Evolutionary conservation across 2,113 vertebrate species (phyloP).

Genomic region (Cariama cristata): DNA sequence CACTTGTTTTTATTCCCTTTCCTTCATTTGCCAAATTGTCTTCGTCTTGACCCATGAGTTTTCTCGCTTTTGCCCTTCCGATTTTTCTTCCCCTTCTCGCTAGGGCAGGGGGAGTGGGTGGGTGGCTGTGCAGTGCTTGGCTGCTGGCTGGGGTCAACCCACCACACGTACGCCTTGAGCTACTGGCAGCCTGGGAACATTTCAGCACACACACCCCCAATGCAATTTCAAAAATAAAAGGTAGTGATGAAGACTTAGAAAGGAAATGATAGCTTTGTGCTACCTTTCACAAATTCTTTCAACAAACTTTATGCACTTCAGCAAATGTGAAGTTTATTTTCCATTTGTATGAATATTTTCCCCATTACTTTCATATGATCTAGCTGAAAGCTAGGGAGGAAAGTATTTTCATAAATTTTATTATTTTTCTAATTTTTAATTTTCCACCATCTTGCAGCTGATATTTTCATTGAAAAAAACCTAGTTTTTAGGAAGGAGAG

Average conservation of each 20-base stretch:
- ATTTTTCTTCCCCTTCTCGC: fast-evolving
- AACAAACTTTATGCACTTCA: not conserved
- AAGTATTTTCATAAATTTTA: not conserved
- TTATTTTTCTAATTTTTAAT: not conserved
- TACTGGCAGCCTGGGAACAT: no score
- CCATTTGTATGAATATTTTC: not conserved
- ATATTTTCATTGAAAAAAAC: not conserved
- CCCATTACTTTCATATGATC: not conserved
- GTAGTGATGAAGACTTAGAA: not conserved
- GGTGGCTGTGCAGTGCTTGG: not conserved
- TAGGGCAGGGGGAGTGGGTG: no score
- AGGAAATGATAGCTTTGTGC: not conserved
- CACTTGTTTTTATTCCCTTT: not conserved
- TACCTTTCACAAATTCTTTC: not conserved
- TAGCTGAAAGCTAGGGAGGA: not conserved
- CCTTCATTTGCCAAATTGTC: not conserved
- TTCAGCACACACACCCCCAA: not conserved
- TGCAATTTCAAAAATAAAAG: not conserved
- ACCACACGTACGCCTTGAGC: not conserved
- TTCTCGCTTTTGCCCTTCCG: no score
- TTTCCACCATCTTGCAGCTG: not conserved
- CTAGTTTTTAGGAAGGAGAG: not conserved
- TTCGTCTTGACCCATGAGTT: not conserved
- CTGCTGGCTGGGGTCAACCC: not conserved
- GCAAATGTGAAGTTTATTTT: not conserved